Evolutionary conservation across 2,113 vertebrate species (phyloP), one percentile per base, ranked within the genome.

Genomic region (Corynorhinus townsendii): DNA sequence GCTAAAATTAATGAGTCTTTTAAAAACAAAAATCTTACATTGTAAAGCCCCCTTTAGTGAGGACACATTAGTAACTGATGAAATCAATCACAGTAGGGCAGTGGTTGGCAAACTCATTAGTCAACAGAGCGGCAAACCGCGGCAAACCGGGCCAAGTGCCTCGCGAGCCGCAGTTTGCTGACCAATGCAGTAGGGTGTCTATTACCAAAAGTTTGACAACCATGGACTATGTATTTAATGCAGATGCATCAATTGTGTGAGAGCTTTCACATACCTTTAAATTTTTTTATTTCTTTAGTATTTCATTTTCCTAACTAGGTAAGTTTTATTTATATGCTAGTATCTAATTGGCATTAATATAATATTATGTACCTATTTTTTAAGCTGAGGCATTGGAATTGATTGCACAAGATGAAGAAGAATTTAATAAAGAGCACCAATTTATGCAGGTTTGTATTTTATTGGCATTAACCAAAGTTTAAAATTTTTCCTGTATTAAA

Each of bases 371-470:
- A 94, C 14, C 95, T 92, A 0, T 97, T 97, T 95, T 97, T 97
- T 83, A 97, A 99, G 99, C 98, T 98, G 98, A 99, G 95, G 99
- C 99, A 95, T 97, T 99, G 95, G 98, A 99, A 94, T 98, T 99
- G 97, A 99, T 99, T 96, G 98, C 98, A 12, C 98, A 99, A 95
- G 99, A 99, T 97, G 98, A 99, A 97, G 98, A 99, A 96, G 98
- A 99, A 96, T 99, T 99, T 99, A 99, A 99, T 95, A 99, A 98
- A 95, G 99, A 99, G 40, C 98, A 99, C 96, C 98, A 97, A 9
- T 99, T 99, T 95, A 98, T 99, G 82, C 99, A 99, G 99, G 99
- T 99, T 97, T 94, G 86, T 97, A 59, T 96, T 93, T 90, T 85
- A 86, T 88, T 92, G 93, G 24, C n/a, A 79, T 82, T 85, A 90